A percentile compares a stretch with the other conserved stretches of the same genome.
Evolutionary conservation across 1,140 invertebrate genomes (phyloP).

Genomic region (Anastrepha ludens): DNA sequence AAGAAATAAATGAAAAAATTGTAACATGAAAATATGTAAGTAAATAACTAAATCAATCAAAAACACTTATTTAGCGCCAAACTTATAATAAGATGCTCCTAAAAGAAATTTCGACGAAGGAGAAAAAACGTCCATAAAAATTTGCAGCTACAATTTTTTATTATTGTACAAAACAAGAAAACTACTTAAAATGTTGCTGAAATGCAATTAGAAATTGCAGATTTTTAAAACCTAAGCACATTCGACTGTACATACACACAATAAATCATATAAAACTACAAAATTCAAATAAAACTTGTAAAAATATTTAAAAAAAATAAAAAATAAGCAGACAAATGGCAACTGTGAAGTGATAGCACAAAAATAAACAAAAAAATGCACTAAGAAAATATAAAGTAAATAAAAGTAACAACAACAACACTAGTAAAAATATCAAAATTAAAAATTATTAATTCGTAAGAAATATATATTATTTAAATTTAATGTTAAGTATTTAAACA

Average conservation of each 20-base stretch:
- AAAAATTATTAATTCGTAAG: neutral
- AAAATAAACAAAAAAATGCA: neutral
- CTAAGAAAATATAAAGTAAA: neutral
- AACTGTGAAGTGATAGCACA: conserved; percentile 39
- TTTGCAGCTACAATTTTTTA: neutral
- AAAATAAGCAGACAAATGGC: conserved; percentile 30
- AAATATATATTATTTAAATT: neutral
- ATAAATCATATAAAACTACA: neutral
- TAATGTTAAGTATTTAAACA: neutral
- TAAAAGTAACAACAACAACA: neutral
- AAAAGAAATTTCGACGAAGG: neutral
- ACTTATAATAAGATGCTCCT: neutral
- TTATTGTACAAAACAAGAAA: neutral
- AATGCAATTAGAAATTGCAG: conserved; percentile 50
- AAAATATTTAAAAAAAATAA: conserved; percentile 53
- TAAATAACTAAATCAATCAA: no score
- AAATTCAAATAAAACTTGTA: neutral
- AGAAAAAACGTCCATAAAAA: conserved; percentile 22
- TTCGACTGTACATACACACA: conserved; percentile 2
- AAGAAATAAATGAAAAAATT: neutral
- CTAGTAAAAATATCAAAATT: conserved; percentile 13
- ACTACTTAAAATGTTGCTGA: neutral
- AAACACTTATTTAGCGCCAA: neutral
- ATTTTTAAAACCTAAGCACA: neutral
- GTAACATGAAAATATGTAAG: no score